Base-by-base conservation (phyloP, 1,140 invertebrate genomes). In the Adoxophyes honmai region DNA sequence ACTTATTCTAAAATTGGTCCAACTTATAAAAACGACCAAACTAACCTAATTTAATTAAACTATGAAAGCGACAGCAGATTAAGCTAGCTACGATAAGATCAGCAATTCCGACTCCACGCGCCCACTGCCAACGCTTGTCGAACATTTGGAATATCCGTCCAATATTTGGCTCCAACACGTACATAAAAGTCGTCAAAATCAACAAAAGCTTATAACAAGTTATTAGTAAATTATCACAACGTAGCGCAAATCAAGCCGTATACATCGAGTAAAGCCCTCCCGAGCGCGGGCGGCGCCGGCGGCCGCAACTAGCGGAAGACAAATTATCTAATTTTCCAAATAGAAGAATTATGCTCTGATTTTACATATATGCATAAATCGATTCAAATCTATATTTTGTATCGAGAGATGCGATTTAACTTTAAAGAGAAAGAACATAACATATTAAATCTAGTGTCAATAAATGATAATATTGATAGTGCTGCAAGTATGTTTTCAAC, bases 241-340 rank as follows among this genome's bases (percentile, higher is more conserved):
- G 73, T 65, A 75, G 73, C 75, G 69, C 65, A 71, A 73, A 73
- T 62, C 16, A 77, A 79, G 70, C 74, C 74, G 68, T 75, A 75
- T 71, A 78, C 64, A 62, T 16, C 21, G 21, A 13, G 42, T 48
- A 48, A 44, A 44, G 42, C 42, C 21, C 21, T 28, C 21, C 6
- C 21, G 21, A 28, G 6, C 6, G 21, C 21, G 21, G 21, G 21
- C 21, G 21, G 21, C 21, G 21, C 21, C 21, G 21, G 21, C 21
- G 21, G 21, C 21, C 21, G 21, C 21, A 6, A 6, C 21, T 28
- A 28, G 21, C 21, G 21, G 6, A 6, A 28, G 21, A 2, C 6
- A 28, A 28, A 28, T 3, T 28, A 28, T 28, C 2, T 28, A 28
- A 3, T 3, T 3, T 28, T 28, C 21, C 21, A 28, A 6, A 28